Base-by-base conservation (phyloP, 2,797 vertebrate species). In the Diplodus puntazzo region DNA sequence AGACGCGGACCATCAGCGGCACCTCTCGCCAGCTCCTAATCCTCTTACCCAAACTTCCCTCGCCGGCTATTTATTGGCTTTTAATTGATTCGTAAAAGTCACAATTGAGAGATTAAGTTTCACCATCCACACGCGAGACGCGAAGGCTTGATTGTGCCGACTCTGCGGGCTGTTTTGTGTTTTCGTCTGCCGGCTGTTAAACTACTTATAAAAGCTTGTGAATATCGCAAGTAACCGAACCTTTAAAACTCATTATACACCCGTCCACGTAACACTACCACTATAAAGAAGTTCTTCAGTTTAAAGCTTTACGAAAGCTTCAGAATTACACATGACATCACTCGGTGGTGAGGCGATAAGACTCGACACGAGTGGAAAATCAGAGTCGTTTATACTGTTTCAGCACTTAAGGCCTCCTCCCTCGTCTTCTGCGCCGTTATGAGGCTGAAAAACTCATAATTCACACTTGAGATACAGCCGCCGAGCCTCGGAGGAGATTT, bases 251-350 rank as follows among this genome's bases (percentile, higher is more conserved):
- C 72, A 84, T 88, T 89, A 81, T 68, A 83, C 73, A 48, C 17
- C 67, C 71, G 70, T 89, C 68, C 77, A 54, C 59, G 85, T 76
- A 62, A 89, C 88, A 81, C 79, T 71, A 77, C 65, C 59, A 9
- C 81, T 66, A 62, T 78, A 50, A 79, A 73, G 69, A 63, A 34
- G 49, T 9, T 52, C 64, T 86, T 78, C 0, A 77, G 27, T 87
- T 86, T 46, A 83, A 77, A 81, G 68, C 81, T 82, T 84, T 57
- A 69, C 75, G 70, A 69, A 80, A 75, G 81, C 73, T 83, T 79
- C 85, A 85, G 68, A 78, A 88, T 88, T 87, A 90, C 66, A 85
- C 66, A 90, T 92, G 89, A 94, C 88, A 79, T 94, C 92, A 94
- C 68, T 70, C n/a, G 8, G 76, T n/a, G 27, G 77, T 64, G 81